phyloP scores from a whole-genome alignment of 2,797 vertebrate species.

The Rhyacichthys aspro region DNA sequence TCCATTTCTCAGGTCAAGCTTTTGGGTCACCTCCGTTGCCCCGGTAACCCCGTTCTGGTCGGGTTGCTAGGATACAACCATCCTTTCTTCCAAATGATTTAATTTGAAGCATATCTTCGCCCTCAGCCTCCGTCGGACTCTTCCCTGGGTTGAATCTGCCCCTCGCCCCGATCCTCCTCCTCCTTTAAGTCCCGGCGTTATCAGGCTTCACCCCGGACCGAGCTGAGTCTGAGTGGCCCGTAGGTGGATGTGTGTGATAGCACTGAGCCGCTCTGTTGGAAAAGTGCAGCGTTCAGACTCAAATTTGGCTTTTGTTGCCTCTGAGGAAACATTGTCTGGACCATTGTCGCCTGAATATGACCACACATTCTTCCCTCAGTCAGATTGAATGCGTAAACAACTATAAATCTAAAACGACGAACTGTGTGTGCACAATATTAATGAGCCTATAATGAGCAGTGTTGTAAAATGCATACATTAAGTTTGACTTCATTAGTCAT shows the following conservation, averaged over 20 bases:
- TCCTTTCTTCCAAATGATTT: slow-evolving; percentile 83
- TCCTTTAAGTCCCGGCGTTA: slow-evolving; percentile 49
- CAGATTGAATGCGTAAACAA: no score
- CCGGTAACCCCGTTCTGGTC: slow-evolving; percentile 72
- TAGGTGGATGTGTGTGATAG: slow-evolving; percentile 7
- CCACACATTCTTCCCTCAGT: no score
- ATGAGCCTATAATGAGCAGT: no score
- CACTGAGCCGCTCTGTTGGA: not conserved
- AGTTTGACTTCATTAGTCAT: no score
- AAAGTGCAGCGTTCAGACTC: no score
- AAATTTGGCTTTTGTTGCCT: slow-evolving; percentile 6
- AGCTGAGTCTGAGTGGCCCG: slow-evolving; percentile 35
- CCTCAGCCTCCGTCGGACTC: slow-evolving; percentile 11
- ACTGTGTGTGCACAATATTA: no score
- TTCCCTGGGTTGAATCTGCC: slow-evolving; percentile 35
- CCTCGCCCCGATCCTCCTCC: slow-evolving; percentile 29
- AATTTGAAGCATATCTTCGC: slow-evolving; percentile 78
- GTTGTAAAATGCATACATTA: no score
- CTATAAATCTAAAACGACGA: no score
- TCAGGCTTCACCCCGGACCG: slow-evolving; percentile 45
- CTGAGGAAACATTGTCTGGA: not conserved
- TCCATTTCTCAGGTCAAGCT: slow-evolving; percentile 79
- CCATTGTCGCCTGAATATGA: no score
- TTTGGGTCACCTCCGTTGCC: slow-evolving; percentile 79
- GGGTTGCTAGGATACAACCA: slow-evolving; percentile 82